Evolutionary conservation across 2,113 vertebrate species (phyloP), one percentile per base, ranked within the genome.

Genomic region (Butorides virescens): DNA sequence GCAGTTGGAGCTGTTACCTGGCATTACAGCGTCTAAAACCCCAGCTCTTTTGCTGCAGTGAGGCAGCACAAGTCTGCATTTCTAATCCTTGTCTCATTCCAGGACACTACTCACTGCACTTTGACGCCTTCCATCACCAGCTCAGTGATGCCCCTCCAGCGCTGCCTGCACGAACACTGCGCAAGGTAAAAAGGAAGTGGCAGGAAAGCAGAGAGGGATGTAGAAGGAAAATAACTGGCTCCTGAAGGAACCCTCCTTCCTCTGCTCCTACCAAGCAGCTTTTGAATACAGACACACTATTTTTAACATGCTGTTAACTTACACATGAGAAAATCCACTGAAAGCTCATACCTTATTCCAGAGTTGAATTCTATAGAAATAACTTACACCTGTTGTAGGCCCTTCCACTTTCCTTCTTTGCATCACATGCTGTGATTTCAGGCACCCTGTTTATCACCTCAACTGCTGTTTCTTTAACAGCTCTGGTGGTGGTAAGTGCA

Each of bases 101-200:
- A 99, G 99, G 99, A 96, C 99, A 99, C 96, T 99, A 99, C 94
- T 98, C 99, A 70, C 98, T 99, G 97, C 99, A 99, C 97, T 99
- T 99, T 62, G 99, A 99, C 97, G 98, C 99, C 90, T 99, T 99
- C 98, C 99, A 99, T 97, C 99, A 99, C 93, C 98, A 99, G 86
- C 98, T 99, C 97, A 99, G 98, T 17, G 99, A 99, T 53, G 98
- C 98, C 55, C 99, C 99, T 87, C 99, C 99, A 1, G 98, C 99
- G 76, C 98, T 99, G 93, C 99, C 99, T 10, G 99, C 99, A 93
- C 98, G 99, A 86, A 99, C 99, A 0, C 92, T 99, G 85, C 98
- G 99, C 97, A 99, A 99, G 99, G 98, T 99, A 98, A 98, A 53
- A 92, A 83, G 25, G 36, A 73, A 53, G 15, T 5, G 44, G 76